phyloP scores from a whole-genome alignment of 2,113 vertebrate genomes.

The Nicator chloris region DNA sequence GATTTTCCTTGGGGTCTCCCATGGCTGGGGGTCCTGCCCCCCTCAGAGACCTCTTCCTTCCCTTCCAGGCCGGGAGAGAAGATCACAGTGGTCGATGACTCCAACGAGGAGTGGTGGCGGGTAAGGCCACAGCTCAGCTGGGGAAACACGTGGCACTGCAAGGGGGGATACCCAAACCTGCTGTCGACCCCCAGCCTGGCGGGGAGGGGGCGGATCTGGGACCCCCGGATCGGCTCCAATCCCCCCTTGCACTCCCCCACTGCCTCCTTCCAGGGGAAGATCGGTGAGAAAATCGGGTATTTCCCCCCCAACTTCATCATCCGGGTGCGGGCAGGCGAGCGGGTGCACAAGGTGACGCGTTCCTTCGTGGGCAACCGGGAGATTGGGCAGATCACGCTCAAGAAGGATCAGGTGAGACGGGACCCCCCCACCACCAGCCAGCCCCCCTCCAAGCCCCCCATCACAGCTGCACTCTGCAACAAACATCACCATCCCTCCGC shows the following conservation, averaged over 20 bases:
- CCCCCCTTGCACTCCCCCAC: background rate
- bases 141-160: background rate
- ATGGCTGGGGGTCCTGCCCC: fast-evolving
- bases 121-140: slow-evolving; percentile 67
- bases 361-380: slow-evolving; percentile 95
- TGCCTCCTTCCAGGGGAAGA: slow-evolving; percentile 80
- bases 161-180: background rate
- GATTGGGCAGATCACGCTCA: slow-evolving; percentile 95
- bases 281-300: slow-evolving; percentile 90
- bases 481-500: fast-evolving
- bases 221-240: background rate
- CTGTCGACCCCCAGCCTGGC: background rate
- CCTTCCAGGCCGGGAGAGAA: slow-evolving; percentile 88
- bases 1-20: background rate
- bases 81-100: slow-evolving; percentile 94
- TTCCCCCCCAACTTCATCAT: slow-evolving; percentile 96
- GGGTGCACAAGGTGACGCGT: slow-evolving; percentile 86
- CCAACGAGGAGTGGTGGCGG: slow-evolving; percentile 98
- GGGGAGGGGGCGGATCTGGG: fast-evolving
- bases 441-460: background rate
- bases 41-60: background rate
- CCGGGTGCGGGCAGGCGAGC: slow-evolving; percentile 86
- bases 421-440: too few species aligned
- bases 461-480: background rate
- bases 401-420: slow-evolving; percentile 89